Evolutionary conservation across 2,888 invertebrate genomes (phyloP).

Genomic region (Lithophane leautieri): DNA sequence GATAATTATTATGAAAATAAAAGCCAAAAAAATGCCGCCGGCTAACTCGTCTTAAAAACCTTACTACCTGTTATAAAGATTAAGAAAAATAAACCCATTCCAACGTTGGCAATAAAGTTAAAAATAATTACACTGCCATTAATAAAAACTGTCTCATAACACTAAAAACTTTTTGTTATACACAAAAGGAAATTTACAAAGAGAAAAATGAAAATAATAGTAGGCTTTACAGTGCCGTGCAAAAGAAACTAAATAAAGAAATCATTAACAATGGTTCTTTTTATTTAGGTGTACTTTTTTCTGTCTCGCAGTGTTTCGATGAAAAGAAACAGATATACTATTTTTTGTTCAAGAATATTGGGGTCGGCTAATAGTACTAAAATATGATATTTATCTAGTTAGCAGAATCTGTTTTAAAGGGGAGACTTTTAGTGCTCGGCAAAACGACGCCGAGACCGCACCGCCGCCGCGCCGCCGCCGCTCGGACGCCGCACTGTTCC

Average conservation of each 20-base stretch:
- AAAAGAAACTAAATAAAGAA: slow-evolving; percentile 47
- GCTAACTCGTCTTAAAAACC: background rate
- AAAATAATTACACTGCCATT: slow-evolving; percentile 40
- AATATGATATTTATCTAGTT: too few species aligned
- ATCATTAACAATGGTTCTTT: slow-evolving; percentile 47
- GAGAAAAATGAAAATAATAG: slow-evolving; percentile 38
- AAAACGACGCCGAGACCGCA: too few species aligned
- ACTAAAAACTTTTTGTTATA: slow-evolving; percentile 40
- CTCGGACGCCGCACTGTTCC: too few species aligned
- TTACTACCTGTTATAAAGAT: background rate
- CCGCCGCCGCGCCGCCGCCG: too few species aligned
- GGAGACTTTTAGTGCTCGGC: too few species aligned
- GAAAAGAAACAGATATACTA: slow-evolving; percentile 11
- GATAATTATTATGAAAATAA: background rate
- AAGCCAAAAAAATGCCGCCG: background rate
- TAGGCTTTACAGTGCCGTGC: slow-evolving; percentile 31
- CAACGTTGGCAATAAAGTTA: slow-evolving; percentile 9
- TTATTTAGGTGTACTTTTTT: slow-evolving; percentile 28
- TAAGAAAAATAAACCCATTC: background rate
- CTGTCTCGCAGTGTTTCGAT: slow-evolving; percentile 8
- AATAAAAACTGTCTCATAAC: slow-evolving; percentile 24
- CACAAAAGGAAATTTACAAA: slow-evolving; percentile 54
- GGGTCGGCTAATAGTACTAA: too few species aligned
- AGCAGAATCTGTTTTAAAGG: too few species aligned
- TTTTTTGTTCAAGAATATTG: background rate